Percentiles rank a stretch among this genome's conserved stretches.
These are phyloP conservation scores for Troides helena DNA, from an alignment of 2,888 invertebrate genomes.

Conservation along the genomic window DNA sequence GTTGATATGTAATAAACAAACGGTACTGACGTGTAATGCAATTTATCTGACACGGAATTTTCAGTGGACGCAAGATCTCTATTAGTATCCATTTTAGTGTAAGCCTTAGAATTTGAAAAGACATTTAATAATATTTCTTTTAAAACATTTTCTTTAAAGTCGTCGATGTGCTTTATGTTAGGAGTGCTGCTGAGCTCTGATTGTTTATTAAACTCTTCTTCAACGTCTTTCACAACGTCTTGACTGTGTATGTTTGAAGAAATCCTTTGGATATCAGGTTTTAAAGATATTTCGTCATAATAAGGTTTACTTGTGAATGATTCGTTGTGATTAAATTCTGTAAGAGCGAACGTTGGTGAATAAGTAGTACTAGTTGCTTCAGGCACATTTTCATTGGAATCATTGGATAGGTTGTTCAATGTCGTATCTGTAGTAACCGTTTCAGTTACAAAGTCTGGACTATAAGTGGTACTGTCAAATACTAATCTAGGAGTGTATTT, in stretches of 20 bases:
- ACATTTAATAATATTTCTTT: conserved; percentile 19
- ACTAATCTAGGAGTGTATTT: conserved; percentile 37
- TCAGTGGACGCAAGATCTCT: not conserved
- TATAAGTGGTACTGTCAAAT: conserved; percentile 21
- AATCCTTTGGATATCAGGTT: conserved; percentile 51
- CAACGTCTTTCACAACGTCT: conserved; percentile 48
- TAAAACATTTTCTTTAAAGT: conserved; percentile 5
- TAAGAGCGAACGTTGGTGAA: not conserved
- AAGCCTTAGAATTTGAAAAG: conserved; percentile 1
- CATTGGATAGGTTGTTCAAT: not conserved
- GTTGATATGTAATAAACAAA: not conserved
- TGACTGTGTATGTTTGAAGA: conserved; percentile 53
- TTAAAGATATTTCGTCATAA: conserved; percentile 28
- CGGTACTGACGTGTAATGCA: not conserved
- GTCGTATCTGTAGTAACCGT: not conserved
- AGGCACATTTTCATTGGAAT: not conserved
- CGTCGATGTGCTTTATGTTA: not conserved
- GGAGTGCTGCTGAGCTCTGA: conserved; percentile 7
- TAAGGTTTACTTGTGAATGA: conserved; percentile 3
- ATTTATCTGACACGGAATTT: not conserved
- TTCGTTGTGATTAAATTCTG: not conserved
- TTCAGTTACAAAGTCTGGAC: not conserved
- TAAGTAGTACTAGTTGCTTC: not conserved
- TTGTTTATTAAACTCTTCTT: conserved; percentile 46
- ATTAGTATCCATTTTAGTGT: not conserved